Base-by-base conservation (phyloP, 2,797 vertebrate genomes). In the Numenius phaeopus region DNA sequence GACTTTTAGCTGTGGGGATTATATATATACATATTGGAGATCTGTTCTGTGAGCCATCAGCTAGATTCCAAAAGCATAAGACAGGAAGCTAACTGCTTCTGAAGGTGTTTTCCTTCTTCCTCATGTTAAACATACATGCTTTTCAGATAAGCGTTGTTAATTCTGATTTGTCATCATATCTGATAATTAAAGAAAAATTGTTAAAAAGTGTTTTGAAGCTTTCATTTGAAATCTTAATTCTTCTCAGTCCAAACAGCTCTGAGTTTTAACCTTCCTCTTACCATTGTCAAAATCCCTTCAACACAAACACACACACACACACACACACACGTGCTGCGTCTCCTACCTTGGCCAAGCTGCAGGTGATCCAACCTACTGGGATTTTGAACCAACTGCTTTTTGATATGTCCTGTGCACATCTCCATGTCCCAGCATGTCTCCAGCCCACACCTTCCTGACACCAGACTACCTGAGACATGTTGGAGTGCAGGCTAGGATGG, bases 71-170 rank as follows among this genome's bases (percentile, higher is more conserved):
- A 92, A 91, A 94, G 71, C 81, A 66, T 29, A 89, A 92, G 78
- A 95, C 78, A 89, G 92, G 95, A 97, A 94, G 84, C 84, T 96
- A 71, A 80, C 55, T 71, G 66, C 94, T 93, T 90, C 94, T 89
- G 94, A 62, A 93, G 67, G 80, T 92, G 69, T 89, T 94, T 95
- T 93, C 30, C 37, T 89, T 89, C 59, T 92, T 94, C 47, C 47
- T 90, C 40, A 30, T 87, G 11, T 94, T 94, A 87, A 93, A 70
- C 40, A 61, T 55, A 70, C 4, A 1, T 70, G 34, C 16, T 80
- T 94, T 92, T 77, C 75, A 83, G 55, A 75, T 55, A 70, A 82
- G 18, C 5, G 5, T n/a, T 92, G 66, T 82, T 89, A 70, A 73
- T 55, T 95, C 2, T 1, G 58, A 72, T 79, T 79, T 87, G 75